A percentile compares a stretch with the other conserved stretches of the same genome.
Evolutionary conservation across 2,113 vertebrate genomes (phyloP).

Genomic region (Euleptes europaea): DNA sequence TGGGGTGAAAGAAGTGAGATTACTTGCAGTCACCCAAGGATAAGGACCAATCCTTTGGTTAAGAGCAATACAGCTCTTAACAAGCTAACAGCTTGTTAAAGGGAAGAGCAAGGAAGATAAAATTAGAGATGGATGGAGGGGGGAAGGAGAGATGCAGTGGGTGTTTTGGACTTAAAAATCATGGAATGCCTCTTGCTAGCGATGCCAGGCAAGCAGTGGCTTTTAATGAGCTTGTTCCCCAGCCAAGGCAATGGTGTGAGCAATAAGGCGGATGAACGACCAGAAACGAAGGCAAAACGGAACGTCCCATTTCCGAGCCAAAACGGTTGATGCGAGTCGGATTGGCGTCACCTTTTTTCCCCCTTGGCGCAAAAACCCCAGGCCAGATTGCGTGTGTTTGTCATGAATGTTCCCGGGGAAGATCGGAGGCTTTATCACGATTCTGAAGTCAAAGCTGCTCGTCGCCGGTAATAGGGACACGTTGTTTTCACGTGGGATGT

Average conservation of each 20-base stretch:
- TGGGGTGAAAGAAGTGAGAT: background rate
- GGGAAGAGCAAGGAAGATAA: background rate
- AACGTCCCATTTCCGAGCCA: slow-evolving; percentile 26
- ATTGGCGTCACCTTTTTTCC: slow-evolving; percentile 19
- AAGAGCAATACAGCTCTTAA: background rate
- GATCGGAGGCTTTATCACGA: slow-evolving; percentile 46
- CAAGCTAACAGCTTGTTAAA: background rate
- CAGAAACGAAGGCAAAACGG: slow-evolving; percentile 34
- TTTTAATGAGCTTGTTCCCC: slow-evolving; percentile 28
- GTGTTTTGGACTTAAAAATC: background rate
- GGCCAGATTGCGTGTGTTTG: slow-evolving; percentile 66
- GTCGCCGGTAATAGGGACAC: background rate
- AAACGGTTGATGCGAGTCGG: slow-evolving; percentile 42
- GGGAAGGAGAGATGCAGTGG: background rate
- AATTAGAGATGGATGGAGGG: background rate
- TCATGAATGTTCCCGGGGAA: slow-evolving; percentile 61
- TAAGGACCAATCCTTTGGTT: background rate
- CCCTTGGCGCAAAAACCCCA: slow-evolving; percentile 50
- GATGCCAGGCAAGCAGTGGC: background rate
- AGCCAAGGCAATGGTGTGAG: slow-evolving; percentile 13
- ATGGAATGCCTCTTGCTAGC: background rate
- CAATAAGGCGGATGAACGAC: background rate
- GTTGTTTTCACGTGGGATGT: background rate
- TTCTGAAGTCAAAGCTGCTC: slow-evolving; percentile 51
- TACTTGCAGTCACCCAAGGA: background rate